A percentile compares a stretch with the other conserved stretches of the same genome.
These are phyloP conservation scores for Setophaga petechia DNA, from an alignment of 2,113 vertebrate species.

Conservation along the genomic window DNA sequence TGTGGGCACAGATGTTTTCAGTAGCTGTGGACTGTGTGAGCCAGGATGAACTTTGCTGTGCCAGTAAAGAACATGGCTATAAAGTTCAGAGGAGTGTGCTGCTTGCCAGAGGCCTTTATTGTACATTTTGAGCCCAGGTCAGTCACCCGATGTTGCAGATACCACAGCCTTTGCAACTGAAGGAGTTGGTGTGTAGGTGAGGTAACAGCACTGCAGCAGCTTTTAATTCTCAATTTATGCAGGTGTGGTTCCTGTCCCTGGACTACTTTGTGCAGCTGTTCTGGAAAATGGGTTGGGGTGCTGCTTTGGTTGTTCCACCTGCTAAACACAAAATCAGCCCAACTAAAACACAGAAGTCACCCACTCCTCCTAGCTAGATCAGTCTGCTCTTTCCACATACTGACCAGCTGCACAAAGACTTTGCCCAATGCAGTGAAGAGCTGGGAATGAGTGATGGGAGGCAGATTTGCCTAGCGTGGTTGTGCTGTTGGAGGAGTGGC, in stretches of 20 bases:
- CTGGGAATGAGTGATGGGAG: not conserved
- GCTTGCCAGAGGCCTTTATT: not conserved
- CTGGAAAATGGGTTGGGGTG: accelerated
- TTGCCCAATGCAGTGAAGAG: not conserved
- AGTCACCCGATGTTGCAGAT: accelerated
- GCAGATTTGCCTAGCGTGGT: not conserved
- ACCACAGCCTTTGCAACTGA: not conserved
- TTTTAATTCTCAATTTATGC: not conserved
- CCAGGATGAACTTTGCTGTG: not conserved
- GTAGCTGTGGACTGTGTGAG: not conserved
- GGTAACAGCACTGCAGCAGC: not conserved
- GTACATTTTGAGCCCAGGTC: not conserved
- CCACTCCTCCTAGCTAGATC: not conserved
- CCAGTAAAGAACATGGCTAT: not conserved
- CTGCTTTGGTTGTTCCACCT: not conserved
- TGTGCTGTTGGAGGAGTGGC: not conserved
- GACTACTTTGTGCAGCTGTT: not conserved
- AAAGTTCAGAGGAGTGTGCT: not conserved
- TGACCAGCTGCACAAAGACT: not conserved
- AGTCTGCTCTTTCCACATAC: not conserved
- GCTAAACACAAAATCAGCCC: not conserved
- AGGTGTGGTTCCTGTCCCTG: not conserved
- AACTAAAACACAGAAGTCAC: not conserved
- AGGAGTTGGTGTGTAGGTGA: not conserved
- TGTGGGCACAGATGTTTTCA: not conserved